phyloP scores from a whole-genome alignment of 2,113 vertebrate genomes.

The Todiramphus chloris region DNA sequence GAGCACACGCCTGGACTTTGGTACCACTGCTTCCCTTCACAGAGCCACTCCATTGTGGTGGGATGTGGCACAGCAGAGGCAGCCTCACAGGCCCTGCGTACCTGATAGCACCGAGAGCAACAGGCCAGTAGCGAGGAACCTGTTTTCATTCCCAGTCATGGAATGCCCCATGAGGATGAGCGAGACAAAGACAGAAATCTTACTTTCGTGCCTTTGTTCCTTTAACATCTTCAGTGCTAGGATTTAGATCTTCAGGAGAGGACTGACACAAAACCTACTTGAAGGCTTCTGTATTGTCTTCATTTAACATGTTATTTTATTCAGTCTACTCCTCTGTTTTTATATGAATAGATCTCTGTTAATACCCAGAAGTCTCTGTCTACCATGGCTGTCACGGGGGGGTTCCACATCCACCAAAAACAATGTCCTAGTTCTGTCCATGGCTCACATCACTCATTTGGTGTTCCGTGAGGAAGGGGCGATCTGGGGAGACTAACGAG shows the following conservation, averaged over 20 bases:
- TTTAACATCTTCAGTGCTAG: not conserved
- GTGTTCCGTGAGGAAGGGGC: not conserved
- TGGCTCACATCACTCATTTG: not conserved
- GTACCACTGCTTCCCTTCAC: not conserved
- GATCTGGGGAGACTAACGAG: not conserved
- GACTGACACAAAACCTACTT: not conserved
- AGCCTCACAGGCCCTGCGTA: not conserved
- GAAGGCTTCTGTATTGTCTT: not conserved
- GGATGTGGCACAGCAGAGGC: not conserved
- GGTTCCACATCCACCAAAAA: not conserved
- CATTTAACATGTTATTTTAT: not conserved
- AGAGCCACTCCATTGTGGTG: fast-evolving
- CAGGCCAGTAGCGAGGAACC: fast-evolving
- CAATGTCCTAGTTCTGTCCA: fast-evolving
- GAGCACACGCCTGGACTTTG: not conserved
- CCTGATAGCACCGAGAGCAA: not conserved
- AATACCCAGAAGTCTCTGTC: not conserved
- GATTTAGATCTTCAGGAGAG: not conserved
- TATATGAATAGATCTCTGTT: not conserved
- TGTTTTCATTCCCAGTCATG: fast-evolving
- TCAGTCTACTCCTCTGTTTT: not conserved
- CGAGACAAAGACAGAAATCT: not conserved
- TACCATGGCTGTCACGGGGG: not conserved
- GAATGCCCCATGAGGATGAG: not conserved
- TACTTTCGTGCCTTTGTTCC: not conserved